A percentile compares a stretch with the other conserved stretches of the same genome.
Conservation (phyloP, 1,140 invertebrate genomes). For the Brachystomella parvula region DNA sequence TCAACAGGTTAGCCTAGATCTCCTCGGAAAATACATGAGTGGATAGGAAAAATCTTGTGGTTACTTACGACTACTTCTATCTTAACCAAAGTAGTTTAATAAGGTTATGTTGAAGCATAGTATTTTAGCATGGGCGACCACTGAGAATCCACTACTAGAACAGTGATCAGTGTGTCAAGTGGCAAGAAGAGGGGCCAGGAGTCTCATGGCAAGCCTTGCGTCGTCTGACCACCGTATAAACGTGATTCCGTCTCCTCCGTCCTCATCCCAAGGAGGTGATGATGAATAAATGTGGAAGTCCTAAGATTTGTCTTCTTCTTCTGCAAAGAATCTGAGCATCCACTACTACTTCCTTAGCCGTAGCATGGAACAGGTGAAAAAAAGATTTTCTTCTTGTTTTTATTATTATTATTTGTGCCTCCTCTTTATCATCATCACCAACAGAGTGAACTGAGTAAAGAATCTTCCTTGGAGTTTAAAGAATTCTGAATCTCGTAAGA, state of each 20-base stretch:
- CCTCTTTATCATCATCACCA: no score
- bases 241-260: not conserved
- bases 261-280: not conserved
- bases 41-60: not conserved
- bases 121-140: not conserved
- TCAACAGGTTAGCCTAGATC: not conserved
- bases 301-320: no score
- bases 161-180: not conserved
- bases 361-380: slow-evolving; percentile 5
- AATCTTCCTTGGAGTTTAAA: no score
- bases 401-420: not conserved
- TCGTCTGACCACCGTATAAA: not conserved
- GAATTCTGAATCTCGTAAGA: not conserved
- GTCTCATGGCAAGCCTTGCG: not conserved
- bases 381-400: not conserved
- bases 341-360: not conserved
- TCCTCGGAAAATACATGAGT: not conserved
- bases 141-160: not conserved
- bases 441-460: no score
- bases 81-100: not conserved
- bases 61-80: not conserved
- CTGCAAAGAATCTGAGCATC: not conserved
- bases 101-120: not conserved
- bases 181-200: not conserved
- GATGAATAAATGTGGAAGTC: not conserved